Base-by-base conservation (phyloP, 2,797 vertebrate genomes). In the Leptoclinus maculatus region DNA sequence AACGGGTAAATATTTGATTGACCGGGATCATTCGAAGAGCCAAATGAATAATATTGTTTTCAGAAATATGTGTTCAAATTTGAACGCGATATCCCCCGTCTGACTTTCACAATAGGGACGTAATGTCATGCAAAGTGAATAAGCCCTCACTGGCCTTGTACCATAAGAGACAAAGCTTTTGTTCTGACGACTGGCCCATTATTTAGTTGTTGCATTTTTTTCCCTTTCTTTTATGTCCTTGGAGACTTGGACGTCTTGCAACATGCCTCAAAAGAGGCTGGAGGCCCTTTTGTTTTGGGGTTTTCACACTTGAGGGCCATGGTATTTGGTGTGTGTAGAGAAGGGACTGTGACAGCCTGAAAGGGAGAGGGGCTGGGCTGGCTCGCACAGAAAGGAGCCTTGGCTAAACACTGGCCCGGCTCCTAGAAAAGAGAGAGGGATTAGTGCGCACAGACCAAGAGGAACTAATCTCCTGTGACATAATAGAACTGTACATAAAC, bases 401-500 rank as follows among this genome's bases (percentile, higher is more conserved):
- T 86, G 88, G 88, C 88, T 90, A 86, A 93, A 92, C 87, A 87
- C 80, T 89, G 90, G 86, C 90, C 78, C 3, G 9, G 88, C 86
- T 88, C 85, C 88, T 83, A 82, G 87, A 88, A 87, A 86, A 90
- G 83, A 88, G 83, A 87, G 87, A 88, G 58, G 93, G 94, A 94
- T 94, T 94, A 95, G 78, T 27, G 87, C 73, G 80, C 87, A 83
- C 83, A 86, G 90, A 92, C 89, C 84, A 83, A 91, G 90, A 90
- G 89, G 90, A 93, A 93, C 93, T 93, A 95, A 95, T 94, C 91
- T 92, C 83, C 91, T 84, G 90, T 91, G 89, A 91, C 92, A 94
- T 93, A 94, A 94, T 92, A 92, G 93, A 93, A 94, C 92, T 94
- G 93, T 93, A 95, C 90, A 93, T 91, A 94, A 94, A 94, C 92